Conservation (phyloP, 2,888 invertebrate genomes). For the Ormyrus rosae region DNA sequence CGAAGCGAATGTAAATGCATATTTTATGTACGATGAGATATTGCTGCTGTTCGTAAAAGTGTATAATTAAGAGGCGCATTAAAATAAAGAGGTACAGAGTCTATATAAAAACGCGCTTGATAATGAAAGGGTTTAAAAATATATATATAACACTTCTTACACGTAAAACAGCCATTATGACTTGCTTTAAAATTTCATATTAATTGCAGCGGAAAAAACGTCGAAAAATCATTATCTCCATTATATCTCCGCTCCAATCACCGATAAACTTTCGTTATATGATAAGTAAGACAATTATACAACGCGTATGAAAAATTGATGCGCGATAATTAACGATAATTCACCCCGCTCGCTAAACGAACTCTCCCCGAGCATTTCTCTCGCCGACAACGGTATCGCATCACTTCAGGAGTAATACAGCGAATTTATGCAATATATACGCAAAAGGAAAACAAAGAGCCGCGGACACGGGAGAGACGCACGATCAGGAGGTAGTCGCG, state of each 20-base stretch:
- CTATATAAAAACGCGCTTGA: conserved; percentile 5
- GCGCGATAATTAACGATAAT: conserved; percentile 39
- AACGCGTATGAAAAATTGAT: conserved; percentile 40
- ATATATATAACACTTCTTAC: conserved; percentile 36
- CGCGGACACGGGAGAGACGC: neutral
- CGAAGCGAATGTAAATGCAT: neutral
- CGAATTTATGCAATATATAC: too few species aligned
- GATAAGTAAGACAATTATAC: conserved; percentile 37
- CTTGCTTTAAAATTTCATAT: conserved; percentile 47
- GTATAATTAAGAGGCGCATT: too few species aligned
- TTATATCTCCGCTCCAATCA: conserved; percentile 48
- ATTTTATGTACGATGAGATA: neutral
- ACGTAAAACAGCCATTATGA: conserved; percentile 41
- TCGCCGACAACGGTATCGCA: too few species aligned
- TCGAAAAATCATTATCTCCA: conserved; percentile 21
- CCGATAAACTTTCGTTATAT: conserved; percentile 42
- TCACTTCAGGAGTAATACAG: too few species aligned
- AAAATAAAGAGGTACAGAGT: neutral
- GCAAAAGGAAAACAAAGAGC: too few species aligned
- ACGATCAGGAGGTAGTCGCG: neutral
- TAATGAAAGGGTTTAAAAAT: conserved; percentile 28
- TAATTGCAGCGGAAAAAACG: conserved; percentile 38
- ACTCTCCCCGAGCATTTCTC: too few species aligned
- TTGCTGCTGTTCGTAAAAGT: neutral
- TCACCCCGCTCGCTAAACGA: neutral